phyloP scores from a whole-genome alignment of 2,113 vertebrate genomes.

The Glaucidium brasilianum region DNA sequence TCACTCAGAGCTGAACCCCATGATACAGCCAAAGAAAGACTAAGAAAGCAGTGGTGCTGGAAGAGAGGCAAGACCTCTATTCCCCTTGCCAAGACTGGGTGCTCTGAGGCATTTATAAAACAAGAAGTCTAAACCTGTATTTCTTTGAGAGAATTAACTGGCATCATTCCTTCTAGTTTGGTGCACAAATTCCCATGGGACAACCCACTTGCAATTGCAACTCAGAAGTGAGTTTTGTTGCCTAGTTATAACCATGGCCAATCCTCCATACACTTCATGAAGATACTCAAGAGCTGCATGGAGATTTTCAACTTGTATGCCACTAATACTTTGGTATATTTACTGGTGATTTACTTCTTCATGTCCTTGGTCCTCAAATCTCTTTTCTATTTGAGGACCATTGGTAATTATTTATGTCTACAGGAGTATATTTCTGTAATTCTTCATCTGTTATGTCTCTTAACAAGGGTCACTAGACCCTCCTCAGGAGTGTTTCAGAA shows the following conservation, averaged over 20 bases:
- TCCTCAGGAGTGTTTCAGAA: background rate
- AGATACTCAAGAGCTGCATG: background rate
- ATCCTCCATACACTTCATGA: background rate
- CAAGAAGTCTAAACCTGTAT: background rate
- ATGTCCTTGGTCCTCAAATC: background rate
- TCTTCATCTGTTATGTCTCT: background rate
- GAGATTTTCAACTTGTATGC: background rate
- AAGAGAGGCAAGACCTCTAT: background rate
- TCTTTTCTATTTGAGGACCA: background rate
- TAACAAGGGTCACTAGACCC: background rate
- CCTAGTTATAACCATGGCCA: background rate
- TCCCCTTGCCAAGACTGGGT: background rate
- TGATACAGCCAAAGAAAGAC: background rate
- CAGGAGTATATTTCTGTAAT: background rate
- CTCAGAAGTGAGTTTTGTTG: background rate
- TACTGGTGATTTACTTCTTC: background rate
- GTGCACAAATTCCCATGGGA: background rate
- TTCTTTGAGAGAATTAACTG: background rate
- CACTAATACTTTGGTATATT: background rate
- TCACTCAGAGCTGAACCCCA: background rate
- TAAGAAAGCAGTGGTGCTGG: background rate
- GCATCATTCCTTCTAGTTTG: background rate
- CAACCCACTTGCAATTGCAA: background rate
- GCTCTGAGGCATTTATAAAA: background rate
- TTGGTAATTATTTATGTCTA: background rate